Percentiles rank a stretch among this genome's conserved stretches.
Conservation (phyloP, 2,888 invertebrate genomes). For the Lordiphosa fenestrarum region DNA sequence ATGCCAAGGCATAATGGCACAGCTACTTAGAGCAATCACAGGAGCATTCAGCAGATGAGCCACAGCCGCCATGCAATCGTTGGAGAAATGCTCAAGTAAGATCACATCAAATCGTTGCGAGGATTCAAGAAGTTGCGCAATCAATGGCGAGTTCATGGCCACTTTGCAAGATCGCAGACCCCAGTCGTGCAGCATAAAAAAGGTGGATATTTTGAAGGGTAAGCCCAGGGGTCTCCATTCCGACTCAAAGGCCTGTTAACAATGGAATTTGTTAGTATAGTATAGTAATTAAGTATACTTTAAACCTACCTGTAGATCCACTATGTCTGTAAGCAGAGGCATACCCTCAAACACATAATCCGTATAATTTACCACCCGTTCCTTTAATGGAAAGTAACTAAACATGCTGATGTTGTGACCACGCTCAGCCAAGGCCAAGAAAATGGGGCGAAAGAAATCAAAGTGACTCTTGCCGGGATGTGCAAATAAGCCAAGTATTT, state of each 20-base stretch:
- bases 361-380: constrained; percentile 69
- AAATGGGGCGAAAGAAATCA: constrained; percentile 78
- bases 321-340: constrained; percentile 61
- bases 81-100: constrained; percentile 85
- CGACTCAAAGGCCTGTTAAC: constrained; percentile 34
- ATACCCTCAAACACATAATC: constrained; percentile 67
- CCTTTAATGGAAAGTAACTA: constrained; percentile 78
- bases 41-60: constrained; percentile 84
- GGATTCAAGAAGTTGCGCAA: constrained; percentile 48
- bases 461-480: constrained; percentile 80
- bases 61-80: constrained; percentile 85
- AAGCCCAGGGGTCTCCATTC: constrained; percentile 37
- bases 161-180: constrained; percentile 62
- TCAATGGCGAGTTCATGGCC: constrained; percentile 64
- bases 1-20: constrained; percentile 83
- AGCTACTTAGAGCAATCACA: constrained; percentile 82
- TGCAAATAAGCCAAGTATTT: constrained; percentile 78
- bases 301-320: constrained; percentile 64
- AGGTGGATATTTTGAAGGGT: constrained; percentile 65
- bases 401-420: constrained; percentile 81
- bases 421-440: constrained; percentile 77
- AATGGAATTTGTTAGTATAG: background rate
- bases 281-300: background rate
- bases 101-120: constrained; percentile 83
- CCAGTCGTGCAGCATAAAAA: constrained; percentile 72